A percentile compares a stretch with the other conserved stretches of the same genome.
Conservation (phyloP, 2,888 invertebrate genomes). For the Erebia aethiops region DNA sequence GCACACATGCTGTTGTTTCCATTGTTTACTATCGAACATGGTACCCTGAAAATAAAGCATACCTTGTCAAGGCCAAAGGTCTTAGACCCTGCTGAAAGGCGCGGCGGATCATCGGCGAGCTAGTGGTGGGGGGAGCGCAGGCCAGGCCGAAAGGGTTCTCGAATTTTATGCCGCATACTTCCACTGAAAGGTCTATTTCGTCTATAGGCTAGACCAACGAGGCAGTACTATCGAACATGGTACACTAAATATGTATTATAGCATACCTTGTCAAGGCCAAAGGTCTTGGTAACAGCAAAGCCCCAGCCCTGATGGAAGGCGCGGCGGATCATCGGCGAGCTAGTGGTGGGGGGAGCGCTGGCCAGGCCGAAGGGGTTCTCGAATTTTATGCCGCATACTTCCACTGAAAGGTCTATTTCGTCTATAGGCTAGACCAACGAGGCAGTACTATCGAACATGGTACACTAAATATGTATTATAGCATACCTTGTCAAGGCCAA, state of each 20-base stretch:
- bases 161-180: slow-evolving; percentile 96
- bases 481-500: slow-evolving; percentile 92
- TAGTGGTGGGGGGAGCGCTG: slow-evolving; percentile 98
- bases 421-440: slow-evolving; percentile 86
- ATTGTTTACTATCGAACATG: background rate
- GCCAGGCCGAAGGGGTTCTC: slow-evolving; percentile 98
- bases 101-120: slow-evolving; percentile 96
- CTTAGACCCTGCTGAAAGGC: slow-evolving; percentile 84
- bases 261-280: slow-evolving; percentile 92
- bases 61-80: slow-evolving; percentile 97
- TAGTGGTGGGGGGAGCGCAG: slow-evolving; percentile 98
- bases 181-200: slow-evolving; percentile 95
- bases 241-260: background rate
- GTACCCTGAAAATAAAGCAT: background rate
- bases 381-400: slow-evolving; percentile 96
- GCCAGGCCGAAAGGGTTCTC: slow-evolving; percentile 98
- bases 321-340: slow-evolving; percentile 96
- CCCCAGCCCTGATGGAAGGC: slow-evolving; percentile 84
- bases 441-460: background rate
- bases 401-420: slow-evolving; percentile 95
- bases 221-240: background rate
- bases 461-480: background rate
- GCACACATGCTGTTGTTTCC: too few species aligned
- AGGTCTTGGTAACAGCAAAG: slow-evolving; percentile 98
- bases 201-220: slow-evolving; percentile 86